These are phyloP conservation scores for Melanerpes formicivorus DNA, from an alignment of 2,113 vertebrate species.

Conservation along the genomic window DNA sequence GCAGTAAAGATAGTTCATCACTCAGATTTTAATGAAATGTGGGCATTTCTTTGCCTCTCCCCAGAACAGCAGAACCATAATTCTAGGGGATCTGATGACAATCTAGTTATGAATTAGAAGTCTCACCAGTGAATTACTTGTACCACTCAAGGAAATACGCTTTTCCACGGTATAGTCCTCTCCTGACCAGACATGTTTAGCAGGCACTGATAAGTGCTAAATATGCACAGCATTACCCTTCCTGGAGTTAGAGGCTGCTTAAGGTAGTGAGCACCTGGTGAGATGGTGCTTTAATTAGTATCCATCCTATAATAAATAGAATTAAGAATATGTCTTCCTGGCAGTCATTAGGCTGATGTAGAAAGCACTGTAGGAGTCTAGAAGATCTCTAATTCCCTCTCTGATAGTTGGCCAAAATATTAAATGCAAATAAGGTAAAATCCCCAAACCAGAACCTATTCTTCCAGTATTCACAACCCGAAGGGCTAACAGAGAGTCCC, in stretches of 20 bases:
- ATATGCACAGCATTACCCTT: neutral
- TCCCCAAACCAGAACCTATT: constrained; percentile 15
- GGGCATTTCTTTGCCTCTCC: neutral
- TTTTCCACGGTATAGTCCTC: neutral
- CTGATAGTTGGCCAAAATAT: neutral
- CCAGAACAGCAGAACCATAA: neutral
- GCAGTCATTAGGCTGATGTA: neutral
- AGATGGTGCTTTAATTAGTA: neutral
- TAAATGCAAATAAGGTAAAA: constrained; percentile 31
- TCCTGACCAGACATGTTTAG: neutral
- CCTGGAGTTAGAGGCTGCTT: neutral
- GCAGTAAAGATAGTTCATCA: neutral
- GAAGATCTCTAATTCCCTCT: neutral
- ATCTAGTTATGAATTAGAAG: neutral
- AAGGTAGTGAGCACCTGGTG: neutral
- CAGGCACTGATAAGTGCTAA: neutral
- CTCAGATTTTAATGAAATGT: neutral
- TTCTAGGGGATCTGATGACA: neutral
- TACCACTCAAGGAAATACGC: neutral
- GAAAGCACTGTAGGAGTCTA: neutral
- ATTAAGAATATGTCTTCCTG: neutral
- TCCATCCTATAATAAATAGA: neutral
- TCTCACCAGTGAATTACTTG: neutral
- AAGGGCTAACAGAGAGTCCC: neutral
- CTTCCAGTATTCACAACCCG: neutral